Conservation (phyloP, 1,140 invertebrate genomes). For the Eueides isabella region DNA sequence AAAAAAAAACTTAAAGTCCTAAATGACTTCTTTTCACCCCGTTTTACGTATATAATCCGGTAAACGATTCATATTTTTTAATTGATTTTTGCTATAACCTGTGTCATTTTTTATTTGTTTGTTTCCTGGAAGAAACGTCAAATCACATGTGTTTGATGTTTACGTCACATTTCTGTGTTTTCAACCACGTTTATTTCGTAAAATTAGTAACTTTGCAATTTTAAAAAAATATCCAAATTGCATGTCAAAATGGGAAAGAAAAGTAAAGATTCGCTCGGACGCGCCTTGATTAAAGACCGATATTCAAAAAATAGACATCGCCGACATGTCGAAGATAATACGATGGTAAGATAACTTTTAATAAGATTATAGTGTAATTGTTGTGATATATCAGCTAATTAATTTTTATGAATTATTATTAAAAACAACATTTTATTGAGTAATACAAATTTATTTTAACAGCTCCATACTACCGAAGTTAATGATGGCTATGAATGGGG, state of each 20-base stretch:
- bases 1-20: too few relatives aligned
- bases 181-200: conserved; percentile 19
- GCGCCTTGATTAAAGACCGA: conserved; percentile 89
- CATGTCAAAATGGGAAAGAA: conserved; percentile 85
- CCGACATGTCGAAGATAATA: conserved; percentile 85
- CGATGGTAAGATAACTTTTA: conserved; percentile 79
- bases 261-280: conserved; percentile 85
- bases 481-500: conserved; percentile 96
- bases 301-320: conserved; percentile 84
- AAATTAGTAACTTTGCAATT: background rate
- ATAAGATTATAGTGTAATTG: too few relatives aligned
- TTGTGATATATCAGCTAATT: too few relatives aligned
- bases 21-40: too few relatives aligned
- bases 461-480: conserved; percentile 94
- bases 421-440: too few relatives aligned
- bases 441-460: conserved; percentile 55
- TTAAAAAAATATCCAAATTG: background rate
- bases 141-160: conserved; percentile 13
- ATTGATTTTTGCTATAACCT: background rate
- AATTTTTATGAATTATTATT: too few relatives aligned
- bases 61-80: too few relatives aligned
- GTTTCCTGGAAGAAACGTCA: background rate
- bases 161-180: conserved; percentile 5
- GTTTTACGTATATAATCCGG: too few relatives aligned
- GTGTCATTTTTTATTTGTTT: background rate